Evolutionary conservation across 2,888 invertebrate genomes (phyloP), one percentile per base, ranked within the genome.

Genomic region (Julus scandinavius): DNA sequence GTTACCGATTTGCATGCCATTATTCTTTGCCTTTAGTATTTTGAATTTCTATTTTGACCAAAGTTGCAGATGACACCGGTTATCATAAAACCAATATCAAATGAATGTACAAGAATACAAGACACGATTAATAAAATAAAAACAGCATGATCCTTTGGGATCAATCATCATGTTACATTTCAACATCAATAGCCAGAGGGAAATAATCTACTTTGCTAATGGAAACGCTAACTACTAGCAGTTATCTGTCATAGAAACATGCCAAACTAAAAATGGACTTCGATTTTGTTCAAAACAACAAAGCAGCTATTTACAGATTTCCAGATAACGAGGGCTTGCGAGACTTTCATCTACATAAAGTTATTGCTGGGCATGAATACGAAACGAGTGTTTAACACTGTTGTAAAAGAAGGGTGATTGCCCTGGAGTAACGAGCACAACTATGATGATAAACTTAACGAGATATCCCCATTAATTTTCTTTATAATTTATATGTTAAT

Each of bases 401-500:
- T 80, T 80, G 80, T 38, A 80, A 80, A 80, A 80, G 29, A 80
- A 38, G 80, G 80, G 80, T 80, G 29, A 80, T 13, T 80, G 80
- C 80, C 80, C 80, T 38, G 38, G 80, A 80, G 38, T 80, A 80
- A 80, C 80, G 80, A 38, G 80, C 80, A 11, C 29, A 80, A 38
- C 80, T 13, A 80, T 38, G 80, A 80, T 20, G 80, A 80, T 80
- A 80, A 80, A 80, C 29, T 29, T 80, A 80, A 80, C 80, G 80
- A 80, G 80, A 38, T 80, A 80, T 80, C 38, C 38, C 38, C 80
- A 80, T 80, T 80, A 80, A 80, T 80, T 80, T 80, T 80, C 80
- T 80, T 80, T 38, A 80, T 80, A 80, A 80, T 80, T 80, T 80
- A 80, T 80, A 80, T 80, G 80, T 80, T 80, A 80, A 80, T 80